Evolutionary conservation across 2,113 vertebrate genomes (phyloP).

Genomic region (Boleophthalmus pectinirostris): DNA sequence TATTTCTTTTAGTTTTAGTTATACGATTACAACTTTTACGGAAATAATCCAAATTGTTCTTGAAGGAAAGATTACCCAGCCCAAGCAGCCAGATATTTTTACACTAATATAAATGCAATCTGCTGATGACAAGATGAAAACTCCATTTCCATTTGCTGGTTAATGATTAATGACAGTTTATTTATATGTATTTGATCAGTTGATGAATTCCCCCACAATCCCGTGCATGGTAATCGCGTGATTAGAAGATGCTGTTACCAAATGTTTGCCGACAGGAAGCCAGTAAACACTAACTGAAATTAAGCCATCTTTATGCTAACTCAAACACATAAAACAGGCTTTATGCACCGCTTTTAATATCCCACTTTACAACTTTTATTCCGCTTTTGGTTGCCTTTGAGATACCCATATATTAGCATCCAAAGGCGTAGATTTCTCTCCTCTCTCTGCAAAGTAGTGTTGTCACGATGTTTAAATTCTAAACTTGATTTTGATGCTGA

Average conservation of each 20-base stretch:
- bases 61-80: neutral
- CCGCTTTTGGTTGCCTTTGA: neutral
- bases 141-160: constrained; percentile 10
- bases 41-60: neutral
- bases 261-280: constrained; percentile 16
- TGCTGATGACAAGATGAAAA: constrained; percentile 1
- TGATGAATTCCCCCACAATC: constrained; percentile 8
- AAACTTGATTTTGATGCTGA: too few relatives aligned
- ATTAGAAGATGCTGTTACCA: constrained; percentile 11
- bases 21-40: neutral
- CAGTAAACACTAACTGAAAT: constrained; percentile 16
- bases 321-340: constrained; percentile 7
- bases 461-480: neutral
- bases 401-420: neutral
- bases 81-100: neutral
- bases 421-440: neutral
- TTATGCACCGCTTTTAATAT: constrained; percentile 5
- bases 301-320: constrained; percentile 6
- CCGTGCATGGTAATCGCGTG: constrained; percentile 15
- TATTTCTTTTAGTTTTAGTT: neutral
- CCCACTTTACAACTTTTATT: constrained; percentile 9
- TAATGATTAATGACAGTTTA: constrained; percentile 15
- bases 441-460: neutral
- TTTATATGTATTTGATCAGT: constrained; percentile 13
- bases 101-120: constrained; percentile 3